phyloP scores from a whole-genome alignment of 2,113 vertebrate genomes.

The Chiloscyllium plagiosum region DNA sequence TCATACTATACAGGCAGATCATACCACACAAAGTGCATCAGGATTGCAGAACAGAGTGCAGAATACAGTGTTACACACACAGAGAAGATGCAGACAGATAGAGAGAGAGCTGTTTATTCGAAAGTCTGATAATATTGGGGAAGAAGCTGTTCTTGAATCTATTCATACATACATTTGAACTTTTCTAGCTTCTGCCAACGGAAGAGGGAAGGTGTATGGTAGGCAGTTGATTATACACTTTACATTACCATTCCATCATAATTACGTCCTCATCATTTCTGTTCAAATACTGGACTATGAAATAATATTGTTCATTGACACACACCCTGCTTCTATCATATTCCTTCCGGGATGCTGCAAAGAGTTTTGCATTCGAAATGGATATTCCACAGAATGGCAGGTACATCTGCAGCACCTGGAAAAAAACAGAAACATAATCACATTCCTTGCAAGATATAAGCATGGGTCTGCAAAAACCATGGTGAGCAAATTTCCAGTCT shows the following conservation, averaged over 20 bases:
- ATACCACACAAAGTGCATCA: no score
- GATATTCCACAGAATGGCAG: conserved; percentile 64
- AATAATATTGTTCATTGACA: conserved; percentile 24
- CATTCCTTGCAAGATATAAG: not conserved
- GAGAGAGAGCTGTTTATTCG: no score
- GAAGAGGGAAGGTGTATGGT: not conserved
- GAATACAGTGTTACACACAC: no score
- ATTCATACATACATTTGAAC: no score
- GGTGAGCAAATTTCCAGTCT: not conserved
- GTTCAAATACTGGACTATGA: conserved; percentile 2
- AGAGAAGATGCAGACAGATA: no score
- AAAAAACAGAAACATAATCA: not conserved
- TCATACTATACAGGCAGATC: no score
- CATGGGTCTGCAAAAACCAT: not conserved
- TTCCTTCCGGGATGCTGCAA: conserved; percentile 65
- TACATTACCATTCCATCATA: not conserved
- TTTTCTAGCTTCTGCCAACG: no score
- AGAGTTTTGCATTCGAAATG: conserved; percentile 64
- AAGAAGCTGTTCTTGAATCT: no score
- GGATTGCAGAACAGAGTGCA: no score
- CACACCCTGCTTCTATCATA: conserved; percentile 62
- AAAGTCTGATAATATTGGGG: no score
- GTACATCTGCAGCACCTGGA: conserved; percentile 66
- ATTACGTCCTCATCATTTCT: not conserved
- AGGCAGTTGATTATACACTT: not conserved